Percentiles rank a stretch among this genome's conserved stretches.
Evolutionary conservation across 2,797 vertebrate species (phyloP).

Genomic region (Anabacerthia variegaticeps): DNA sequence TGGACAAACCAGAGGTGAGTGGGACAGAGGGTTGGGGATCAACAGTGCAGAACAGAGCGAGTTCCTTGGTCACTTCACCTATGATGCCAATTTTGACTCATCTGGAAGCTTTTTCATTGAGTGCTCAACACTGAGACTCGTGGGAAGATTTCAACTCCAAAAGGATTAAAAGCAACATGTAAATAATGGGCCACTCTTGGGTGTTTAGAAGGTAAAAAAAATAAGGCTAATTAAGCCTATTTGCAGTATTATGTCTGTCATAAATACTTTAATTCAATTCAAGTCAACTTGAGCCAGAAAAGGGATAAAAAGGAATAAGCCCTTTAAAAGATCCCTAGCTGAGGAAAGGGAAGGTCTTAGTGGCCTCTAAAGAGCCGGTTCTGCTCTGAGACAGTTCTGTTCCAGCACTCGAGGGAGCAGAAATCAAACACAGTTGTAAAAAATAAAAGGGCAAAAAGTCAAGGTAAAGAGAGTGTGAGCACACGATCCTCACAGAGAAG

Average conservation of each 20-base stretch:
- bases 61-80: background rate
- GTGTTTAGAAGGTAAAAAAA: background rate
- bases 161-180: constrained; percentile 37
- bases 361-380: background rate
- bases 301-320: constrained; percentile 14
- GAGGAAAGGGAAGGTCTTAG: background rate
- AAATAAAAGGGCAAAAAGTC: background rate
- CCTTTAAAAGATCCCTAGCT: background rate
- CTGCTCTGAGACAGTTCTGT: background rate
- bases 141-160: constrained; percentile 43
- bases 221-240: constrained; percentile 42
- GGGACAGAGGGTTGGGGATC: background rate
- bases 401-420: background rate
- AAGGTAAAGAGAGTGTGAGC: background rate
- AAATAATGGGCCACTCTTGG: constrained; percentile 31
- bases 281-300: constrained; percentile 19
- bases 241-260: constrained; percentile 48
- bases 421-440: background rate
- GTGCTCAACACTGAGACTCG: background rate
- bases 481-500: rapidly evolving
- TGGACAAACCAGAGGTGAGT: background rate
- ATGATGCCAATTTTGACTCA: background rate
- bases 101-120: background rate
- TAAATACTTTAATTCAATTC: constrained; percentile 22
- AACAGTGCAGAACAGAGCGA: background rate